Conservation (phyloP, 2,797 vertebrate species). For the Rhabdomys pumilio region DNA sequence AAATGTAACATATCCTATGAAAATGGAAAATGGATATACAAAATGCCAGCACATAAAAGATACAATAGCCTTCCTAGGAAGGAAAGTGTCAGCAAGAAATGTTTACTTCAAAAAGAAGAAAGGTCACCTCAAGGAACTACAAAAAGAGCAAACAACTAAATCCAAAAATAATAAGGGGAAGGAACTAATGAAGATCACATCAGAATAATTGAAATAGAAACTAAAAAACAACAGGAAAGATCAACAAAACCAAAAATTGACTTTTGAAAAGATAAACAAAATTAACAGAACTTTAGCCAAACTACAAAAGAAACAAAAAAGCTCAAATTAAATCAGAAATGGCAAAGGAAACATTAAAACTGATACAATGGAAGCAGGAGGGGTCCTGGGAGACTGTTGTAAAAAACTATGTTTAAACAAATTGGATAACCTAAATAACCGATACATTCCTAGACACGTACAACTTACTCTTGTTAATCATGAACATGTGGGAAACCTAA, state of each 20-base stretch:
- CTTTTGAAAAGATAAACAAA: conserved; percentile 49
- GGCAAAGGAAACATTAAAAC: conserved; percentile 23
- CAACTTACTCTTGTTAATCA: background rate
- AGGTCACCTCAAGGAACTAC: background rate
- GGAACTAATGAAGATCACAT: conserved; percentile 28
- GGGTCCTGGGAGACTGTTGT: background rate
- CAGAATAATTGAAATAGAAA: conserved; percentile 29
- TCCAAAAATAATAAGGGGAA: background rate
- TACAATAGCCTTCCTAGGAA: background rate
- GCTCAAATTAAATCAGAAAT: conserved; percentile 3
- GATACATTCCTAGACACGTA: conserved; percentile 27
- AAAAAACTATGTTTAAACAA: conserved; percentile 14
- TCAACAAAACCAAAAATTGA: conserved; percentile 10
- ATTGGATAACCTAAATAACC: background rate
- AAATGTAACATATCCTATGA: background rate
- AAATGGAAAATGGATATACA: conserved; percentile 9
- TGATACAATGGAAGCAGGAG: background rate
- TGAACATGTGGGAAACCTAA: conserved; percentile 6
- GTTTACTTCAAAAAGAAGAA: background rate
- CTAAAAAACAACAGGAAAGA: conserved; percentile 22
- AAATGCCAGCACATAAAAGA: background rate
- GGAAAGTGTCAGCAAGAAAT: background rate
- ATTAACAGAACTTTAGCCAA: conserved; percentile 37
- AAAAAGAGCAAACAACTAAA: conserved; percentile 13
- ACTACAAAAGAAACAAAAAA: background rate